These are phyloP conservation scores for Puntigrus tetrazona DNA, from an alignment of 2,113 vertebrate species.

Conservation along the genomic window DNA sequence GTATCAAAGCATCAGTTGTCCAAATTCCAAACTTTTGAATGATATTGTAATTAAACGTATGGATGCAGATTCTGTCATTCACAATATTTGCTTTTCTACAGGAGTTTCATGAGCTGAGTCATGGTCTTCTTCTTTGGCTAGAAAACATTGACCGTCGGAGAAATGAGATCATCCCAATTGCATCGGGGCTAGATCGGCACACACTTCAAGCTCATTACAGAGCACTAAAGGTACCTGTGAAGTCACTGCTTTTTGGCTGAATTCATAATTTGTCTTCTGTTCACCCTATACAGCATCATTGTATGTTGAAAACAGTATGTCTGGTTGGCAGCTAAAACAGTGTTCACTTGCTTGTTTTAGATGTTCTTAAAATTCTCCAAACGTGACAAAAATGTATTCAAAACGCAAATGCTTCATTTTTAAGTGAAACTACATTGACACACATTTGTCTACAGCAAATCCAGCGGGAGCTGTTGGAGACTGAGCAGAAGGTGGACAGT, in stretches of 20 bases:
- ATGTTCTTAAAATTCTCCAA: background rate
- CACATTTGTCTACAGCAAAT: slow-evolving; percentile 81
- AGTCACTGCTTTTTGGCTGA: background rate
- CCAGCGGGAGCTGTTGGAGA: slow-evolving; percentile 86
- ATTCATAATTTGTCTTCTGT: background rate
- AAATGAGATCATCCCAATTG: slow-evolving; percentile 87
- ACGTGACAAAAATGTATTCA: no score
- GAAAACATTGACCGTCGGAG: slow-evolving; percentile 97
- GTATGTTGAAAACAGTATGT: background rate
- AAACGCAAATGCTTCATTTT: background rate
- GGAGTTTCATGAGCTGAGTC: slow-evolving; percentile 98
- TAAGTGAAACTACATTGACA: background rate
- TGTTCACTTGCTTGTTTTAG: no score
- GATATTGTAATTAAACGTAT: background rate
- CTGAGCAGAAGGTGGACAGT: slow-evolving; percentile 85
- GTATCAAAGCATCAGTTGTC: no score
- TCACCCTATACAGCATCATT: no score
- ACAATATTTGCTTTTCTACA: slow-evolving; percentile 57
- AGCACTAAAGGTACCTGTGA: slow-evolving; percentile 80
- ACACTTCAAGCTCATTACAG: slow-evolving; percentile 80
- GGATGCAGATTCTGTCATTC: background rate
- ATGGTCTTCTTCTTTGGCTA: slow-evolving; percentile 92
- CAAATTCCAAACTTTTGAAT: background rate
- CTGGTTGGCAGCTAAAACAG: no score
- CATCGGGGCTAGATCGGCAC: slow-evolving; percentile 76